Evolutionary conservation across 2,113 vertebrate genomes (phyloP).

Genomic region (Callopanchax toddi): DNA sequence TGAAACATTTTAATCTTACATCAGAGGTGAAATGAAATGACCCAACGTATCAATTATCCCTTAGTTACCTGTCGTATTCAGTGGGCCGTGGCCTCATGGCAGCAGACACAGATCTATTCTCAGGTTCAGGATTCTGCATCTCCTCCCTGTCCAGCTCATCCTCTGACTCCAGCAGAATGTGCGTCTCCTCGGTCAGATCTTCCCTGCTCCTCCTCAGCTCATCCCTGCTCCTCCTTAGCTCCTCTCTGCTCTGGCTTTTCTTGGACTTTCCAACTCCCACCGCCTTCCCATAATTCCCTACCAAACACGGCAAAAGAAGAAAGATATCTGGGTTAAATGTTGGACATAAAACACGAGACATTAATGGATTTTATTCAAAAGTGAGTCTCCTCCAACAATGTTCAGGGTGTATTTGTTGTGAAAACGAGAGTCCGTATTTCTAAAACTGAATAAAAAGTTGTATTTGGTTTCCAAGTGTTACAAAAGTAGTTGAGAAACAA

Average conservation of each 20-base stretch:
- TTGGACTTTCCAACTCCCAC: constrained; percentile 71
- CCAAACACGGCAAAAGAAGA: constrained; percentile 1
- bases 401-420: too few relatives aligned
- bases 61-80: constrained; percentile 83
- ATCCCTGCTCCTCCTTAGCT: constrained; percentile 63
- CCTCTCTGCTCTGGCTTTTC: constrained; percentile 70
- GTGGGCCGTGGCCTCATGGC: constrained; percentile 81
- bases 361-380: too few relatives aligned
- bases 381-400: too few relatives aligned
- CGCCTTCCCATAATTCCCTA: constrained; percentile 88
- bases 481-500: too few relatives aligned
- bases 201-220: constrained; percentile 68
- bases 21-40: not conserved
- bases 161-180: constrained; percentile 64
- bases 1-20: not conserved
- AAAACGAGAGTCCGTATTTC: not conserved
- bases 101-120: constrained; percentile 78
- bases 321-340: not conserved
- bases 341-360: not conserved
- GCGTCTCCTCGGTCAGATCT: constrained; percentile 55
- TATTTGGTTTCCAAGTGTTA: too few relatives aligned
- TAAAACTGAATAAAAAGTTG: not conserved
- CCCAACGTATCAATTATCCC: not conserved
- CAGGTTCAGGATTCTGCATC: constrained; percentile 61
- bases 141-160: constrained; percentile 77